A percentile compares a stretch with the other conserved stretches of the same genome.
Conservation (phyloP, 2,797 vertebrate genomes). For the Pampus argenteus region DNA sequence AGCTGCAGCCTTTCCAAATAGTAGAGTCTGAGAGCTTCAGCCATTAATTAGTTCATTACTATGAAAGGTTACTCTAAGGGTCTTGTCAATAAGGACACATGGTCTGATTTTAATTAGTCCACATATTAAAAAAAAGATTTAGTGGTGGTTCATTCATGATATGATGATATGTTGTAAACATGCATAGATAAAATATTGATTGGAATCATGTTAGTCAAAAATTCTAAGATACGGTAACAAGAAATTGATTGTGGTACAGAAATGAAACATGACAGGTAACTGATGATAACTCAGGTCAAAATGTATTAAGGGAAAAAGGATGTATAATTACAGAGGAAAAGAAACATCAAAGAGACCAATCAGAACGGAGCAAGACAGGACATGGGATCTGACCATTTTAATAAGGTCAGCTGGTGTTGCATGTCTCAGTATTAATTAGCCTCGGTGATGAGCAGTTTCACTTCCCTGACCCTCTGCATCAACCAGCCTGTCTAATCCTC, state of each 20-base stretch:
- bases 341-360: conserved; percentile 1
- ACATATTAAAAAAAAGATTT: too few relatives aligned
- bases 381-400: conserved; percentile 25
- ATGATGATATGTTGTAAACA: background rate
- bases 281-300: background rate
- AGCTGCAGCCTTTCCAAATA: too few relatives aligned
- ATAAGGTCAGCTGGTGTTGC: conserved; percentile 22
- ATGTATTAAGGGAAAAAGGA: background rate
- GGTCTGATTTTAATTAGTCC: too few relatives aligned
- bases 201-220: background rate
- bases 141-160: background rate
- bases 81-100: too few relatives aligned
- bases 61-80: too few relatives aligned
- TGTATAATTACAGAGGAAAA: background rate
- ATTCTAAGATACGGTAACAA: background rate
- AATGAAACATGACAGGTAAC: background rate
- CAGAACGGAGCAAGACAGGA: background rate
- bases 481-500: conserved; percentile 24
- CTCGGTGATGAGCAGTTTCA: conserved; percentile 38
- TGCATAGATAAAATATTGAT: background rate
- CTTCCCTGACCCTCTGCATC: conserved; percentile 7
- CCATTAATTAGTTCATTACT: too few relatives aligned
- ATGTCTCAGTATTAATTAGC: conserved; percentile 51
- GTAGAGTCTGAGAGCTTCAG: too few relatives aligned
- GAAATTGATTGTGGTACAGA: background rate